phyloP scores from a whole-genome alignment of 2,113 vertebrate species.

The Bubalus kerabau region DNA sequence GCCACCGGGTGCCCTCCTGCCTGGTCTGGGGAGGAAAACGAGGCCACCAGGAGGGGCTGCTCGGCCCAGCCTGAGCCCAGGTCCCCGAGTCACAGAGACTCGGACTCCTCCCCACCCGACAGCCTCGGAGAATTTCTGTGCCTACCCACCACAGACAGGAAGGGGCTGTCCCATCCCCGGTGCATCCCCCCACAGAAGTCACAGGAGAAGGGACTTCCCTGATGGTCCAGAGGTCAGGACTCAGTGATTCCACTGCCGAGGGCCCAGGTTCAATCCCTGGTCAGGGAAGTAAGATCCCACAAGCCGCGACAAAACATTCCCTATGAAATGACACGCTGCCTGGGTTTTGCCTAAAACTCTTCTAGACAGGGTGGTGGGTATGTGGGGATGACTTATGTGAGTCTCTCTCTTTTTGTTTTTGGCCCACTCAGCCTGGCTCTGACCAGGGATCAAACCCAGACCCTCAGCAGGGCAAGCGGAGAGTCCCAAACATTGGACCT shows the following conservation, averaged over 20 bases:
- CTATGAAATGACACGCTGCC: not conserved
- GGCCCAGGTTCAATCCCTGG: not conserved
- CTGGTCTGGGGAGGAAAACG: not conserved
- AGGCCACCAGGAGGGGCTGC: not conserved
- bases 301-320: rapidly evolving
- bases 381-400: rapidly evolving
- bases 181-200: not conserved
- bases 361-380: not conserved
- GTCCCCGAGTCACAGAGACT: not conserved
- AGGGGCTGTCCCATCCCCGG: not conserved
- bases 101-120: rapidly evolving
- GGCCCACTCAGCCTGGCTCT: not conserved
- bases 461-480: not conserved
- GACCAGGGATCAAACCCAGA: not conserved
- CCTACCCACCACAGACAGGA: not conserved
- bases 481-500: not conserved
- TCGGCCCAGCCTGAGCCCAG: not conserved
- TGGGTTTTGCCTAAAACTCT: not conserved
- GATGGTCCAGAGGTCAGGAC: not conserved
- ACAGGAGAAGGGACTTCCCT: not conserved
- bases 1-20: not conserved
- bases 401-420: not conserved
- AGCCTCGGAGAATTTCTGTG: not conserved
- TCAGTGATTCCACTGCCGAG: not conserved
- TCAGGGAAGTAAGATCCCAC: not conserved